Evolutionary conservation across 2,113 vertebrate genomes (phyloP).

Genomic region (Myocastor coypus): DNA sequence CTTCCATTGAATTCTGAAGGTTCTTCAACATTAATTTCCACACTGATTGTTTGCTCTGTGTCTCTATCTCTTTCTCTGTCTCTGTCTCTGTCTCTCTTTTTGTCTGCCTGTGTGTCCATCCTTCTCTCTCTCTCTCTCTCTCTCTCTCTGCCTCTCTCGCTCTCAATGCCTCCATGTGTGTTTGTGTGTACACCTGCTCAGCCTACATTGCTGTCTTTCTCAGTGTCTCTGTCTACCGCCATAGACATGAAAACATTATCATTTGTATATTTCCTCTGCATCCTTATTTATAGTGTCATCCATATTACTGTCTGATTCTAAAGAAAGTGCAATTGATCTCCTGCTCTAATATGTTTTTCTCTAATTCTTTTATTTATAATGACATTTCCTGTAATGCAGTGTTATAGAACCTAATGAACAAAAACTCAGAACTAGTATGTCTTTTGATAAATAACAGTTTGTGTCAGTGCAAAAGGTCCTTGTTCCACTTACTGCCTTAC

Average conservation of each 20-base stretch:
- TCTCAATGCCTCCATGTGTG: background rate
- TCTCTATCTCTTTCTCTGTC: background rate
- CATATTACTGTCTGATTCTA: background rate
- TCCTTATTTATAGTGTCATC: background rate
- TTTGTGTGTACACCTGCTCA: background rate
- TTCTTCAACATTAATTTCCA: background rate
- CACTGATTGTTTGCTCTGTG: background rate
- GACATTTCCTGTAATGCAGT: background rate
- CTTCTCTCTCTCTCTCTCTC: background rate
- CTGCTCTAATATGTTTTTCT: background rate
- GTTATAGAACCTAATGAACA: background rate
- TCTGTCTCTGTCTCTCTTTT: background rate
- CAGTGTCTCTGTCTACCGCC: background rate
- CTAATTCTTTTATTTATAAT: constrained; percentile 24
- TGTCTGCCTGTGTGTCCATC: background rate
- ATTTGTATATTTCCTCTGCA: background rate
- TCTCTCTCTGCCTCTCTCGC: background rate
- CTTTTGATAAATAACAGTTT: background rate
- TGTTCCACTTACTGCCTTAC: background rate
- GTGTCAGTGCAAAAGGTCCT: background rate
- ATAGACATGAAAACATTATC: background rate
- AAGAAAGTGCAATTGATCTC: background rate
- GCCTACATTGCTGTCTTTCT: background rate
- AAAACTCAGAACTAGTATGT: background rate
- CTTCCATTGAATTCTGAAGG: background rate